Evolutionary conservation across 2,797 vertebrate species (phyloP).

Genomic region (Myripristis murdjan): DNA sequence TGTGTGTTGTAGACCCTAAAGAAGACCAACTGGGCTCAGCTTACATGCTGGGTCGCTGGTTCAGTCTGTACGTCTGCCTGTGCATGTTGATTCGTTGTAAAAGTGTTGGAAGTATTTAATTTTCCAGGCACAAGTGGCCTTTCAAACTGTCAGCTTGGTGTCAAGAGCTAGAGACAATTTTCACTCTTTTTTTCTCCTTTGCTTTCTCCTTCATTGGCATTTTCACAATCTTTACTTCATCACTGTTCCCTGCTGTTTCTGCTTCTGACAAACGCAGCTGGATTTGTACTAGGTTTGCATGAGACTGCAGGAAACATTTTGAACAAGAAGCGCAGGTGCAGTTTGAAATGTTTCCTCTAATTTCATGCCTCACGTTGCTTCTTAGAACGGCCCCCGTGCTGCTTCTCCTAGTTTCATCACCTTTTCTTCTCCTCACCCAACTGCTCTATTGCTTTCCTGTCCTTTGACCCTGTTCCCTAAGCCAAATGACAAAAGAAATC

Average conservation of each 20-base stretch:
- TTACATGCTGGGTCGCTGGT: not conserved
- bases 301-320: not conserved
- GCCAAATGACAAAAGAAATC: conserved; percentile 59
- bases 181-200: not conserved
- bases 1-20: not conserved
- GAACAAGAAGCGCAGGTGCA: not conserved
- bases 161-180: not conserved
- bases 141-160: too few species aligned
- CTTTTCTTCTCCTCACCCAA: not conserved
- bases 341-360: not conserved
- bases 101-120: too few species aligned
- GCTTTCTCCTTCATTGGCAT: not conserved
- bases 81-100: too few species aligned
- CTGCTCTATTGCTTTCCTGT: conserved; percentile 2
- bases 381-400: conserved; percentile 10
- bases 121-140: too few species aligned
- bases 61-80: too few species aligned
- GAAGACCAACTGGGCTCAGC: not conserved
- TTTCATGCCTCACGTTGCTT: not conserved
- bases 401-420: not conserved
- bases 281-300: not conserved
- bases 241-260: conserved; percentile 3
- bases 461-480: conserved; percentile 5
- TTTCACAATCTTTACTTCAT: not conserved
- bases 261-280: conserved; percentile 3